Evolutionary conservation across 2,888 invertebrate genomes (phyloP).

Genomic region (Chrysomela aeneicollis): DNA sequence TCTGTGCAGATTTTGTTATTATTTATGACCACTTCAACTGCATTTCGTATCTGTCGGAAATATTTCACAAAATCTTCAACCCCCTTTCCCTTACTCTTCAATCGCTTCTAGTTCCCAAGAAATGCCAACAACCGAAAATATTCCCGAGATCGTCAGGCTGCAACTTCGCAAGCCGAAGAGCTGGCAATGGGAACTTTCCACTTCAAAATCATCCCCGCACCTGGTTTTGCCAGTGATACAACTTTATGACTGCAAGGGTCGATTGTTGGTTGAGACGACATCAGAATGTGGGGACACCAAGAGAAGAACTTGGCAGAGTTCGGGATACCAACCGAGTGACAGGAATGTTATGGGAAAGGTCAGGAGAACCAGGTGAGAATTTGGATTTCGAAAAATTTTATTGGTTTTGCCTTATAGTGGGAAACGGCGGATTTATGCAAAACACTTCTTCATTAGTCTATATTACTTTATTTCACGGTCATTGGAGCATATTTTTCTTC

Average conservation of each 20-base stretch:
- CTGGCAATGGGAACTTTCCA: constrained; percentile 72
- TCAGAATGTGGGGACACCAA: constrained; percentile 65
- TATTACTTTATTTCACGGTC: too few species aligned
- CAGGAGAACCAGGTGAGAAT: background rate
- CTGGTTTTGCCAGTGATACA: constrained; percentile 69
- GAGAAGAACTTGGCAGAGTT: constrained; percentile 55
- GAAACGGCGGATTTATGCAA: too few species aligned
- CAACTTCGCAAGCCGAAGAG: constrained; percentile 69
- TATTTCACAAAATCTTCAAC: too few species aligned
- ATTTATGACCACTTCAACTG: too few species aligned
- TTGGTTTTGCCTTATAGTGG: too few species aligned
- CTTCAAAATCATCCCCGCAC: constrained; percentile 69
- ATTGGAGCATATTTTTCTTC: too few species aligned
- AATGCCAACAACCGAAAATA: constrained; percentile 43
- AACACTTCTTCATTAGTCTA: too few species aligned
- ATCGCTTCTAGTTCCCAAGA: too few species aligned
- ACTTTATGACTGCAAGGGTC: constrained; percentile 70
- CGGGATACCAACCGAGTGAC: background rate
- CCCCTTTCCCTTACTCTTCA: too few species aligned
- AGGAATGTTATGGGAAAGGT: background rate
- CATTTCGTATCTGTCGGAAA: too few species aligned
- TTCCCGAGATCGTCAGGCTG: constrained; percentile 66
- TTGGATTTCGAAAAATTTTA: background rate
- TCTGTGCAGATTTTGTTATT: too few species aligned
- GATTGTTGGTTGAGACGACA: constrained; percentile 69